Evolutionary conservation across 2,888 invertebrate genomes (phyloP).

Genomic region (Netelia virgata): DNA sequence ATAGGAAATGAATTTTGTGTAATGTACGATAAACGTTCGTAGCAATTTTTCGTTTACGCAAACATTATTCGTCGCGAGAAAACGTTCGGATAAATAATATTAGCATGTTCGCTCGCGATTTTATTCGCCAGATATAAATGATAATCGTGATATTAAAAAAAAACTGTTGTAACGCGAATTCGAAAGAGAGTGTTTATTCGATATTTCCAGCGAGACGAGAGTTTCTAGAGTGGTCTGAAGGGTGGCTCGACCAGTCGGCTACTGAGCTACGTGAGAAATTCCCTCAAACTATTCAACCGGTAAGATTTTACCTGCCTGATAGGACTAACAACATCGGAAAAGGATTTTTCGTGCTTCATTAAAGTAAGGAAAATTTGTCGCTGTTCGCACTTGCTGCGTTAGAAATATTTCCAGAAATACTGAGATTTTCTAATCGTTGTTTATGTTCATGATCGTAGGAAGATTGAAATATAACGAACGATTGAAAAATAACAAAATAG

Average conservation of each 20-base stretch:
- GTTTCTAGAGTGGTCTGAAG: neutral
- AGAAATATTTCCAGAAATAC: neutral
- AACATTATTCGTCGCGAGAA: neutral
- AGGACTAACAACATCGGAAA: neutral
- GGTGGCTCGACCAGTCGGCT: neutral
- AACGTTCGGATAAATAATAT: neutral
- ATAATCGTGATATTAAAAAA: neutral
- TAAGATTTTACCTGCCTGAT: neutral
- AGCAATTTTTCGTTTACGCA: neutral
- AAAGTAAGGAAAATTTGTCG: neutral
- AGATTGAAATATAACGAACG: neutral
- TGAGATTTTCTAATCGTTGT: neutral
- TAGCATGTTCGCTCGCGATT: neutral
- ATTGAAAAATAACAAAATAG: neutral
- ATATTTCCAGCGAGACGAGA: constrained; percentile 13
- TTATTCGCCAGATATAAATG: neutral
- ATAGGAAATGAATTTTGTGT: neutral
- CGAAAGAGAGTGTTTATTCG: neutral
- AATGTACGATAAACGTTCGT: neutral
- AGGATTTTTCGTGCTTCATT: neutral
- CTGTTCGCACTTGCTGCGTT: neutral
- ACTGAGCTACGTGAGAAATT: neutral
- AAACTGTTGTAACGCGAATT: neutral
- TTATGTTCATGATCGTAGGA: neutral
- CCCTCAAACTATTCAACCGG: neutral